Conservation (phyloP, 2,888 invertebrate species). For the Dynastes maya region DNA sequence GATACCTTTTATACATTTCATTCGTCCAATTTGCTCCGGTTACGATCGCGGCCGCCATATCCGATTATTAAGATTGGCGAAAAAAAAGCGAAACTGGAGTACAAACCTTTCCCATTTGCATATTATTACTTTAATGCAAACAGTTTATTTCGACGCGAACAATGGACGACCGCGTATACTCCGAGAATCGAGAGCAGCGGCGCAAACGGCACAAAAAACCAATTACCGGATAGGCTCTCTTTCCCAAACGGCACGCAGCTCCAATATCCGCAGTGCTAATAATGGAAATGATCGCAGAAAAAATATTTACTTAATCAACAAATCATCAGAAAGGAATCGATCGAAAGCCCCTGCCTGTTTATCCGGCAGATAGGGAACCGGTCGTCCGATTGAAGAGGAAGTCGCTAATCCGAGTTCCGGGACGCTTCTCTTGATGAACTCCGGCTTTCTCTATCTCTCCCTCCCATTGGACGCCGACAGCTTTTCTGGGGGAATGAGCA, state of each 20-base stretch:
- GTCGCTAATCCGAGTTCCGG: constrained; percentile 33
- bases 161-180: constrained; percentile 3
- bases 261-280: constrained; percentile 40
- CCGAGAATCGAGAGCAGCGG: not conserved
- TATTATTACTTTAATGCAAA: constrained; percentile 41
- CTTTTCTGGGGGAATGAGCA: not conserved
- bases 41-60: not conserved
- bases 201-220: constrained; percentile 29
- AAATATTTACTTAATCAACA: constrained; percentile 47
- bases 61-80: constrained; percentile 26
- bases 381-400: constrained; percentile 28
- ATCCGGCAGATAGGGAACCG: constrained; percentile 8
- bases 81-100: constrained; percentile 2
- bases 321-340: constrained; percentile 40
- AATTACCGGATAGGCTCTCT: constrained; percentile 21
- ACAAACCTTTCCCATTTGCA: constrained; percentile 32
- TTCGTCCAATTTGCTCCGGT: not conserved
- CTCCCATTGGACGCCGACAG: not conserved
- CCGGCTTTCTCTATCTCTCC: not conserved
- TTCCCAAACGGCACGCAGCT: constrained; percentile 1
- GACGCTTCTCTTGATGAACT: constrained; percentile 15
- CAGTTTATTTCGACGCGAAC: constrained; percentile 34
- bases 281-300: constrained; percentile 44
- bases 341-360: constrained; percentile 21
- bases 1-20: not conserved